Conservation (phyloP, 1,140 invertebrate species). For the Conopomorpha cramerella region DNA sequence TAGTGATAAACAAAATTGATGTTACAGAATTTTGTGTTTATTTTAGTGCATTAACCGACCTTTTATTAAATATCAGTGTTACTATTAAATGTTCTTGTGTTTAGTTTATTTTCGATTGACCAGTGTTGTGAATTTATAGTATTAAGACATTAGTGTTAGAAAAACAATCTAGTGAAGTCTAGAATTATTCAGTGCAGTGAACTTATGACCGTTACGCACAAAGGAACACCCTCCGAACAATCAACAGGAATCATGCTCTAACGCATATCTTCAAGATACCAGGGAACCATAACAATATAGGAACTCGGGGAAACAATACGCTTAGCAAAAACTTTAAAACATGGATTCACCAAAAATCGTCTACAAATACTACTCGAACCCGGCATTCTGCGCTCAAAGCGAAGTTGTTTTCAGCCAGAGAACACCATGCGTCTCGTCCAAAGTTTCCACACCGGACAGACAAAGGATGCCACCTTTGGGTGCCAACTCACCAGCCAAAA, state of each 20-base stretch:
- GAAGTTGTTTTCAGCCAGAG: constrained; percentile 63
- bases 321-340: constrained; percentile 12
- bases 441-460: constrained; percentile 24
- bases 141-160: background rate
- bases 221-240: constrained; percentile 19
- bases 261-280: constrained; percentile 4
- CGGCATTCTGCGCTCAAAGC: constrained; percentile 76
- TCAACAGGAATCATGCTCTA: constrained; percentile 24
- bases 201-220: constrained; percentile 27
- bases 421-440: constrained; percentile 29
- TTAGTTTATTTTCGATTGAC: background rate
- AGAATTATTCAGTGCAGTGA: constrained; percentile 15
- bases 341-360: constrained; percentile 59
- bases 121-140: background rate
- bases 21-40: background rate
- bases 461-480: constrained; percentile 41
- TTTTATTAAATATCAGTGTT: background rate
- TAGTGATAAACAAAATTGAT: constrained; percentile 1
- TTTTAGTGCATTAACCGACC: background rate
- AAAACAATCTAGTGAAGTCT: constrained; percentile 4
- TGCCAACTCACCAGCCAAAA: constrained; percentile 36
- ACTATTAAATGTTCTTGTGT: background rate
- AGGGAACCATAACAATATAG: too few relatives aligned
- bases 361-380: constrained; percentile 71
- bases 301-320: constrained; percentile 19